Evolutionary conservation across 2,113 vertebrate species (phyloP), one percentile per base, ranked within the genome.

Genomic region (Campylomormyrus tamandua): DNA sequence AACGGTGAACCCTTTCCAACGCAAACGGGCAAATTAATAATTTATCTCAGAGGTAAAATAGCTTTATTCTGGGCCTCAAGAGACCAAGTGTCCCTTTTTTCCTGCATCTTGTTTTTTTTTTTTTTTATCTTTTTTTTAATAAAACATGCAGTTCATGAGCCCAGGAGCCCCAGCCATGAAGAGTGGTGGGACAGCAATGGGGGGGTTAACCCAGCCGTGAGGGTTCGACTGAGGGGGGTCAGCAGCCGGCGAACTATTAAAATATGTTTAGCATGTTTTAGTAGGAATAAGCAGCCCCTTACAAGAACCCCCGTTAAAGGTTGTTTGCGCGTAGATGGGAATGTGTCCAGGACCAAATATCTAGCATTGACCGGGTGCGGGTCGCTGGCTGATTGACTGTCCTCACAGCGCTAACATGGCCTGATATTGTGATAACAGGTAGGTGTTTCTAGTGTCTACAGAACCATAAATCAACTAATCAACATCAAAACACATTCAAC

Each of bases 271-370:
- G 83, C 77, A 88, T 90, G 88, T 92, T 27, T 84, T 56, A 58
- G 19, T 19, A 10, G 31, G 45, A 89, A 70, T 49, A 48, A 89
- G 42, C 87, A 89, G 35, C 49, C 5, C 92, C 92, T 95, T 94
- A 93, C 93, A 92, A 94, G 95, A 95, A 95, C 5, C 35, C 94
- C 94, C 92, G 83, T 92, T 52, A 90, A 93, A 92, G 93, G 93
- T 92, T 92, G 93, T 94, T 92, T 90, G 90, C 92, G 93, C 93
- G 94, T 93, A 93, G 93, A 94, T 94, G 92, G 92, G 93, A 95
- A 93, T 50, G 85, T n/a, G 42, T 94, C 93, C 90, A 91, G 93
- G 94, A 96, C 96, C 93, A 95, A 95, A 95, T 95, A 96, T 96
- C 95, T 94, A 95, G 93, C 90, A 91, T 19, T 21, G 91, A 94